These are phyloP conservation scores for Myiagra hebetior DNA, from an alignment of 2,113 vertebrate genomes.

Conservation along the genomic window DNA sequence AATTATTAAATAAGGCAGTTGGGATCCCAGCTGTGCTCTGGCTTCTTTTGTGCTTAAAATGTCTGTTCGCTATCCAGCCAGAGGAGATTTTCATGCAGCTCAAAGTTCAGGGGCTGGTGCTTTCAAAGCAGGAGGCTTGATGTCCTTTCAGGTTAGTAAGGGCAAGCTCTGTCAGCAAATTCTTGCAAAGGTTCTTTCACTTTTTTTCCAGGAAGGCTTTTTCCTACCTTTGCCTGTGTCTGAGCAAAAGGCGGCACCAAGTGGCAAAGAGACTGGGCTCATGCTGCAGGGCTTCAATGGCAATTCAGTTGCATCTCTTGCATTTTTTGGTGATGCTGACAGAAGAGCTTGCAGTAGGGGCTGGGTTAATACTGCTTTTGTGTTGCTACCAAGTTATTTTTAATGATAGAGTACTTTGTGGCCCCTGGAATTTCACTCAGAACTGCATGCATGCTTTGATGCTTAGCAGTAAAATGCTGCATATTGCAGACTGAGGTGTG, in stretches of 20 bases:
- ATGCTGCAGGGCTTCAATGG: background rate
- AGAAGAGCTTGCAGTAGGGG: background rate
- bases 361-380: background rate
- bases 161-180: constrained; percentile 2
- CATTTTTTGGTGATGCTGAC: background rate
- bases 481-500: background rate
- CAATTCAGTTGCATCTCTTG: background rate
- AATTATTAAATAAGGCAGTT: background rate
- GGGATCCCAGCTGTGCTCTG: background rate
- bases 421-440: background rate
- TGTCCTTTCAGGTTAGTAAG: background rate
- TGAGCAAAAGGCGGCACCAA: background rate
- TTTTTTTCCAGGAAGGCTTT: background rate
- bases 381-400: background rate
- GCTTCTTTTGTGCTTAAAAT: background rate
- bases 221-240: background rate
- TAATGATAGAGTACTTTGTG: background rate
- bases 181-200: background rate
- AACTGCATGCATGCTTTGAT: background rate
- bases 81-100: background rate
- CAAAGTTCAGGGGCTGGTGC: background rate
- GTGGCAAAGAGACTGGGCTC: background rate
- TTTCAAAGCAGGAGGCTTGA: background rate
- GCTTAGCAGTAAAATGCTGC: background rate
- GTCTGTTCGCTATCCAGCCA: background rate